Evolutionary conservation across 2,113 vertebrate species (phyloP).

Genomic region (Isichthys henryi): DNA sequence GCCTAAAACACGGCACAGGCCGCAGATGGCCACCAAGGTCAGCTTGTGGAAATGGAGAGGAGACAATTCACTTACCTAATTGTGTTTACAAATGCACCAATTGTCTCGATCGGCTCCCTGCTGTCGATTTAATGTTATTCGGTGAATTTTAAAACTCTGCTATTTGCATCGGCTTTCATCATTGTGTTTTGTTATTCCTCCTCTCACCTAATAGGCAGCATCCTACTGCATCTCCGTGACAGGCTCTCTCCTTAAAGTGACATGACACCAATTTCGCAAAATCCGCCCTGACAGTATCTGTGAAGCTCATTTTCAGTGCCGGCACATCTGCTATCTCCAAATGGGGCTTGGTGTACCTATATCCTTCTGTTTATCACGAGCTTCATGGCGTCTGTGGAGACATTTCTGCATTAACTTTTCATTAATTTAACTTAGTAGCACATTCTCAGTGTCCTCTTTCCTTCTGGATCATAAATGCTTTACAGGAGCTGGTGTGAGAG

Average conservation of each 20-base stretch:
- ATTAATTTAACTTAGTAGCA: neutral
- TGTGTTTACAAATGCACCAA: neutral
- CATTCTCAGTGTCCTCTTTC: neutral
- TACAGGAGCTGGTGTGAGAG: neutral
- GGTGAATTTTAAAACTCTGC: neutral
- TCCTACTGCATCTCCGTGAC: neutral
- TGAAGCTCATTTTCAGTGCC: neutral
- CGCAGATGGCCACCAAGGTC: neutral
- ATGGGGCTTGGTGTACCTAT: neutral
- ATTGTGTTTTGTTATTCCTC: neutral
- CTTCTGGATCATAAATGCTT: neutral
- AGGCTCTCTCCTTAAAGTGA: neutral
- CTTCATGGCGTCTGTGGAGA: neutral
- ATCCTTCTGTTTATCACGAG: neutral
- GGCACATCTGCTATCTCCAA: neutral
- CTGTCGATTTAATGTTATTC: neutral
- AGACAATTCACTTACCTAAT: neutral
- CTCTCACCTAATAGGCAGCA: neutral
- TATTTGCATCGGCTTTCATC: neutral
- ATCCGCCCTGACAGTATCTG: neutral
- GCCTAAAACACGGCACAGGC: neutral
- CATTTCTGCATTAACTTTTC: neutral
- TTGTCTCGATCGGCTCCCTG: neutral
- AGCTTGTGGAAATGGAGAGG: neutral
- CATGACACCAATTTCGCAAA: neutral